Base-by-base conservation (phyloP, 2,888 invertebrate genomes). In the Lasioglossum lativentre region DNA sequence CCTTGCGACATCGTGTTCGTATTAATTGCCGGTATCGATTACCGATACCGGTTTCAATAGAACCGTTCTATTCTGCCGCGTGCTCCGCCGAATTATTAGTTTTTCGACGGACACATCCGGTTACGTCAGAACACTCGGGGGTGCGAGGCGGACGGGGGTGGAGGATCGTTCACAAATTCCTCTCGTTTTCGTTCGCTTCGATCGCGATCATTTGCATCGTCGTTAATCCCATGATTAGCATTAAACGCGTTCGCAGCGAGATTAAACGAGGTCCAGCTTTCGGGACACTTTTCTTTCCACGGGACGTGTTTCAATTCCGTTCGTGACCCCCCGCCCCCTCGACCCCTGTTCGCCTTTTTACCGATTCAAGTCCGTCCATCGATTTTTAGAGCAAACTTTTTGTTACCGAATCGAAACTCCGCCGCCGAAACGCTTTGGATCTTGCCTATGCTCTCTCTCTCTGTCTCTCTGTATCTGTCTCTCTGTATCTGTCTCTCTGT, bases 11-110 rank as follows among this genome's bases (percentile, higher is more conserved):
- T 34, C 52, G 59, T 34, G 82, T 52, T 45, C 59, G 56, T 75
- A 78, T 83, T 85, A 85, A 79, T 85, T 76, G 34, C 42, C 6
- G 45, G 19, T 56, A 85, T 85, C 84, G 85, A 85, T 85, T 83
- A 79, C 45, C 84, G 75, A 85, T 85, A 83, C 6, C 45, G 14
- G 59, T 27, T 23, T 63, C n/a, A 72, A 78, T 75, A 16, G 56
- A 72, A 76, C 70, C 30, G 68, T 73, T 79, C 70, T 71, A 68
- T 72, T 30, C 42, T 5, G 38, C 5, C 23, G 63, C 8, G 16
- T 68, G 42, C 38, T 38, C 45, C 40, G 10, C n/a, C 45, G 72
- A 76, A 72, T 85, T 59, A 68, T 75, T 72, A 78, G 42, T 78
- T 78, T 77, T 76, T 77, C 71, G 45, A 19, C 27, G 14, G 30